phyloP scores from a whole-genome alignment of 1,140 invertebrate genomes.

The Drosophila elegans region DNA sequence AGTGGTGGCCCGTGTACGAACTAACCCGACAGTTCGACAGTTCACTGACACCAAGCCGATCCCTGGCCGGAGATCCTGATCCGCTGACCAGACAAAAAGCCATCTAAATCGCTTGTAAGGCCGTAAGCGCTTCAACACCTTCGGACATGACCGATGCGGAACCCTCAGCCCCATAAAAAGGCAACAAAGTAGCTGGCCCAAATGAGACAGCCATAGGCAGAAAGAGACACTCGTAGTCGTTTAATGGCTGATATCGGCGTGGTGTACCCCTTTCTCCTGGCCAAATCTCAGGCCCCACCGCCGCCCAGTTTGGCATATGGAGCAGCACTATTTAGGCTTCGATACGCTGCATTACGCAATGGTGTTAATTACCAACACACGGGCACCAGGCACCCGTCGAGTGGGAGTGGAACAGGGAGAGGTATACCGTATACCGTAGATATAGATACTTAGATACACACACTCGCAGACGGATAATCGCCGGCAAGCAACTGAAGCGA shows the following conservation, averaged over 20 bases:
- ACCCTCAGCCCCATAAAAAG: slow-evolving; percentile 40
- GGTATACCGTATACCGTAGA: neutral
- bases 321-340: slow-evolving; percentile 84
- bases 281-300: slow-evolving; percentile 38
- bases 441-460: slow-evolving; percentile 24
- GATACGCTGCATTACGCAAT: slow-evolving; percentile 84
- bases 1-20: slow-evolving; percentile 21
- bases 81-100: slow-evolving; percentile 48
- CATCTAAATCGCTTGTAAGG: slow-evolving; percentile 56
- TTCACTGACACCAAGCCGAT: slow-evolving; percentile 59
- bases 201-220: slow-evolving; percentile 8
- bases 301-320: slow-evolving; percentile 66
- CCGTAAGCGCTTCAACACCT: slow-evolving; percentile 69
- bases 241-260: slow-evolving; percentile 51
- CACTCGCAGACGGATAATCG: slow-evolving; percentile 61
- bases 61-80: slow-evolving; percentile 29
- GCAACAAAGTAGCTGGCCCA: slow-evolving; percentile 57
- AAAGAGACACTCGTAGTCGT: neutral
- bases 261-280: slow-evolving; percentile 30
- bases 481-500: slow-evolving; percentile 60
- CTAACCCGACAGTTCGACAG: slow-evolving; percentile 7
- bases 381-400: slow-evolving; percentile 25
- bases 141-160: slow-evolving; percentile 23
- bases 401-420: slow-evolving; percentile 20
- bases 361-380: slow-evolving; percentile 83